Base-by-base conservation (phyloP, 2,113 vertebrate species). In the Siphamia tubifer region DNA sequence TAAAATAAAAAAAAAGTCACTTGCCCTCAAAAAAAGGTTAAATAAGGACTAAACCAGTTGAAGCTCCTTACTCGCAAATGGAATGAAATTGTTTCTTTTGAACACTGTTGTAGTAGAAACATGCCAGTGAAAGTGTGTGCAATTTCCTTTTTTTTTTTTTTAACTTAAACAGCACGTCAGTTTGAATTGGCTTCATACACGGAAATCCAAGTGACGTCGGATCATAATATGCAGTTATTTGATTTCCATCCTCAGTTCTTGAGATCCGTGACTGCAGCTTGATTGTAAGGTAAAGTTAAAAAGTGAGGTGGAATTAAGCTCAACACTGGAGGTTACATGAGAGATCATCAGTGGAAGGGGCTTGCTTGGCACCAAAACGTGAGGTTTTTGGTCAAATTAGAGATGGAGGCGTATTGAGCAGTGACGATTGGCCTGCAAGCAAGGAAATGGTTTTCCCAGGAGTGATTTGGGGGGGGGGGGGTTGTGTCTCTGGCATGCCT, bases 351-450 rank as follows among this genome's bases (percentile, higher is more conserved):
- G 53, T 62, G 61, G 74, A 25, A 20, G n/a, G 49, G 19, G 35
- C 32, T 30, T 1, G 34, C 57, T 32, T 77, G 75, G 72, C 62
- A 60, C 44, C 48, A 45, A 40, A 47, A 15, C 68, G 8, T 63
- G 60, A 74, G 83, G 79, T 75, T 82, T 81, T 43, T 72, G 72
- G 65, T 75, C 78, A 23, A 83, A 77, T 76, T 62, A 56, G 54
- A 81, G 80, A 66, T 4, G 38, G 61, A 80, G 84, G 82, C 64
- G 83, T 84, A 82, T 82, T 81, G 51, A 82, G 57, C 42, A 20
- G 38, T 65, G 76, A 78, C 32, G 65, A 62, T 35, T n/a, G n/a
- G 47, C 56, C 47, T 68, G 45, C 15, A 12, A 54, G 27, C 6
- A 2, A 36, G 15, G 36, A 42, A 39, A 44, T 38, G 8, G 30